Base-by-base conservation (phyloP, 1,140 invertebrate genomes). In the Drosophila setifemur region DNA sequence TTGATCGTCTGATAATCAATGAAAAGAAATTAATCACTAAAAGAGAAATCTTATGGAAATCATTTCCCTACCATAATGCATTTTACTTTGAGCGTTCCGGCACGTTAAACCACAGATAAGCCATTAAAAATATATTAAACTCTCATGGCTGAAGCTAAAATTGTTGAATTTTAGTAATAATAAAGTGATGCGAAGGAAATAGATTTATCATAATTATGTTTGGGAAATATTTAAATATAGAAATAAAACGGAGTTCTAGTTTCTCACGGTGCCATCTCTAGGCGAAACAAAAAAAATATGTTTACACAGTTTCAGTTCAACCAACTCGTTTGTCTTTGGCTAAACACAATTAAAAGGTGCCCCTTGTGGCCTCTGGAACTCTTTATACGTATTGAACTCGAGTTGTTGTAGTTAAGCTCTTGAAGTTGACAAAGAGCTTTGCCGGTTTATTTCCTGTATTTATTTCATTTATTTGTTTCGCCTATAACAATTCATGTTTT, bases 361-460 rank as follows among this genome's bases (percentile, higher is more conserved):
- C 52, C 70, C 60, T 23, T 49, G 31, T 50, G 39, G 39, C 48
- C 57, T 54, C 52, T 3, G 14, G 11, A 53, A 39, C 53, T 48
- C 28, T 37, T 23, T 5, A 26, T 25, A 40, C 52, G 16, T 39
- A 69, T 63, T 70, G 64, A 75, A 81, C 72, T 67, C 52, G 21
- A 23, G 21, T 42, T 28, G 52, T n/a, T n/a, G 21, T 33, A 68
- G 57, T 82, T 60, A 86, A 75, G 76, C 71, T 72, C 52, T 82
- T 75, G 77, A 75, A 71, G 67, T 81, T 82, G 77, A 82, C 75
- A 52, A 68, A 85, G 66, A 75, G 71, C 61, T 69, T 67, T 55
- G 35, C 39, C 21, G 19, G 48, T 40, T 45, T 73, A 72, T 63
- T 85, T 85, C 79, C 79, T 86, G 60, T 50, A 23, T 60, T 52